Percentiles rank a stretch among this genome's conserved stretches.
phyloP scores from a whole-genome alignment of 2,888 invertebrate genomes.

The Myopa tessellatipennis region DNA sequence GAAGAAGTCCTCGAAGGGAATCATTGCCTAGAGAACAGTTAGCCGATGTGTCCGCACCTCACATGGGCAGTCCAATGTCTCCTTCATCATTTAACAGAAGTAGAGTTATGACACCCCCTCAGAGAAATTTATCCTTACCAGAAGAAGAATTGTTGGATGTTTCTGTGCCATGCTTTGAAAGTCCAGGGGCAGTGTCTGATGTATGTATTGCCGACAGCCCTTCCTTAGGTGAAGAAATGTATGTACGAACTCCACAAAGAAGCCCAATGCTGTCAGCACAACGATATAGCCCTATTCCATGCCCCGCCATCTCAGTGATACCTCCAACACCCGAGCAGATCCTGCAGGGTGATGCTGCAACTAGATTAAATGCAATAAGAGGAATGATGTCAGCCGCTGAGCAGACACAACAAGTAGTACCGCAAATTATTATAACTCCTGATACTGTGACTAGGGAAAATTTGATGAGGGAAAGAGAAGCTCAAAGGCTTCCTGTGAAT shows the following conservation, averaged over 20 bases:
- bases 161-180: not conserved
- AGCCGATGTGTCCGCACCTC: not conserved
- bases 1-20: not conserved
- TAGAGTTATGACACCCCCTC: not conserved
- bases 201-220: not conserved
- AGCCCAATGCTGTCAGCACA: not conserved
- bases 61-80: not conserved
- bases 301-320: not conserved
- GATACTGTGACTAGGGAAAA: not conserved
- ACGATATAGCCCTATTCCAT: not conserved
- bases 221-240: not conserved
- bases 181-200: not conserved
- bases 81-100: no score
- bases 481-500: not conserved
- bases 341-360: not conserved
- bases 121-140: not conserved
- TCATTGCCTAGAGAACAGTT: conserved; percentile 1
- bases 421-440: not conserved
- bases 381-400: not conserved
- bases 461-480: not conserved
- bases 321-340: not conserved
- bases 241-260: not conserved
- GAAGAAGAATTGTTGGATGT: not conserved
- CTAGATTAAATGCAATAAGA: not conserved
- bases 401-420: not conserved